phyloP scores from a whole-genome alignment of 1,140 invertebrate species.

The Hyles euphorbiae region DNA sequence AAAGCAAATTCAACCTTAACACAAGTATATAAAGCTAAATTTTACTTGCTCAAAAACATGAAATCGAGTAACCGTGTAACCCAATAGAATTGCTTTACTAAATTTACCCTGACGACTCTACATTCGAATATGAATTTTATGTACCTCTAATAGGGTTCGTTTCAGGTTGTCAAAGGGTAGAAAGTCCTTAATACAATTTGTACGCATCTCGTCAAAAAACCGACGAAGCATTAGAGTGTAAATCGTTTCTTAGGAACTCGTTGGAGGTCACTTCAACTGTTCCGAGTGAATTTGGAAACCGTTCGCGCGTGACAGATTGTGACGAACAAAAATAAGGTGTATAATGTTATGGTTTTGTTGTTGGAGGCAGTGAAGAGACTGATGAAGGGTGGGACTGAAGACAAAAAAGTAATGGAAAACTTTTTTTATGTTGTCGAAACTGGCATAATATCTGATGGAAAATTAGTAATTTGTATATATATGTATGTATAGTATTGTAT shows the following conservation, averaged over 20 bases:
- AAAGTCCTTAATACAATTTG: slow-evolving; percentile 43
- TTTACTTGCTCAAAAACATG: too few relatives aligned
- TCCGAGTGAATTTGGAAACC: slow-evolving; percentile 7
- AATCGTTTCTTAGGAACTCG: slow-evolving; percentile 18
- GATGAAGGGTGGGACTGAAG: too few relatives aligned
- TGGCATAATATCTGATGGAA: too few relatives aligned
- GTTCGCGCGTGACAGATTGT: slow-evolving; percentile 2
- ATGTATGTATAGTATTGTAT: too few relatives aligned
- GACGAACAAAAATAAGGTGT: too few relatives aligned
- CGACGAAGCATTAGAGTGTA: slow-evolving; percentile 36
- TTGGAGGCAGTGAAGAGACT: too few relatives aligned
- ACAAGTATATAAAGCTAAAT: too few relatives aligned
- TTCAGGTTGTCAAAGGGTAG: slow-evolving; percentile 9
- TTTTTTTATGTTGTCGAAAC: too few relatives aligned
- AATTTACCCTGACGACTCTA: slow-evolving; percentile 1
- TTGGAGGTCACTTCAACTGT: slow-evolving; percentile 18
- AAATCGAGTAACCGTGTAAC: slow-evolving; percentile 7
- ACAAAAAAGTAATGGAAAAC: too few relatives aligned
- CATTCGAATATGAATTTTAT: slow-evolving; percentile 2
- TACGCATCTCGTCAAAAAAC: slow-evolving; percentile 31
- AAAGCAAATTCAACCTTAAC: neutral
- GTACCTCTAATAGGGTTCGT: neutral
- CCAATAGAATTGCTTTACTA: slow-evolving; percentile 7
- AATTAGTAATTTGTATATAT: too few relatives aligned
- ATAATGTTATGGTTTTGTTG: too few relatives aligned